Evolutionary conservation across 2,888 invertebrate species (phyloP), one percentile per base, ranked within the genome.

Genomic region (Phengaris arion): DNA sequence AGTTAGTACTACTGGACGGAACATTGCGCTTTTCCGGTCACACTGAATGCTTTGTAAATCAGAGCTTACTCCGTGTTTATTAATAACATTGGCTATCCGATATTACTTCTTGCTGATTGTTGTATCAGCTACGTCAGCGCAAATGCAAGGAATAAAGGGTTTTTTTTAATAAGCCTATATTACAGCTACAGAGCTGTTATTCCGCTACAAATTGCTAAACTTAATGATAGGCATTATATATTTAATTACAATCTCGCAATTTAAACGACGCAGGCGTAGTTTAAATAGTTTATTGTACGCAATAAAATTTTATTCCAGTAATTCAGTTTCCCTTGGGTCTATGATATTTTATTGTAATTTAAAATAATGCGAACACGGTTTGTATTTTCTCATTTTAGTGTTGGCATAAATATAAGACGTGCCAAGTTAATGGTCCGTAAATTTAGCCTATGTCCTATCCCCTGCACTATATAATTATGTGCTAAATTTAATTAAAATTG

Each of bases 261-360:
- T 64, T 64, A 64, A 64, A 64, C 64, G 59, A 35, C 59, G 59
- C 64, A 64, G 64, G 64, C 64, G 64, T 64, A 64, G 64, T 64
- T 64, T 35, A 64, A 64, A 64, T 64, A 64, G 64, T 64, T 64
- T 64, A 64, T 64, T 64, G 64, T 64, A 35, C 35, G 64, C 35
- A 64, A 64, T 64, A 64, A 64, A 64, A 64, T 64, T 64, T 64
- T 64, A 64, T 64, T 64, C 35, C 64, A 35, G 64, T 64, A 64
- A 64, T 64, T 64, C 64, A 64, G 64, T 64, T 64, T 64, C 64
- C 64, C 64, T 64, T 64, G 64, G 64, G 64, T 64, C 64, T 35
- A 35, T 64, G 64, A 64, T 64, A 64, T 64, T 64, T 64, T 64
- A 64, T 12, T 35, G 64, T 35, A 45, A 45, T 64, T 64, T 64